Evolutionary conservation across 2,113 vertebrate genomes (phyloP), one percentile per base, ranked within the genome.

Genomic region (Tachuris rubrigastra): DNA sequence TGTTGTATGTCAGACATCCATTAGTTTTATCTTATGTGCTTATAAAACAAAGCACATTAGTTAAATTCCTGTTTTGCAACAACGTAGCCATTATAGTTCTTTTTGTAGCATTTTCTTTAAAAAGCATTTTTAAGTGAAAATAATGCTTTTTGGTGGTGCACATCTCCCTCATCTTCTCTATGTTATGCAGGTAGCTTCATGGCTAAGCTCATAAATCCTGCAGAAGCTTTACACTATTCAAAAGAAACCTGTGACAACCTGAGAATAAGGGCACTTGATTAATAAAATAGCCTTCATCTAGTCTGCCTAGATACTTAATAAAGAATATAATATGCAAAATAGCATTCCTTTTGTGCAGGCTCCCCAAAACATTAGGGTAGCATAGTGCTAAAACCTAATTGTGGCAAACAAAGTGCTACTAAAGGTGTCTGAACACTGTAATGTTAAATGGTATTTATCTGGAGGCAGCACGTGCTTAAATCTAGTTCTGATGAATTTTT

Each of bases 101-200:
- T 44, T 72, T n/a, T 72, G 73, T 87, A 80, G 13, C 11, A 30
- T 62, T 83, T 76, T 81, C 14, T 65, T 86, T 41, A 37, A 19
- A 30, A 69, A 80, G 13, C 14, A 23, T 77, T 86, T 86, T 20
- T 84, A 50, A 74, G 10, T 73, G 63, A 90, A 89, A 63, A 30
- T 53, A 92, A 63, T 44, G 15, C 3, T 69, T 93, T 89, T 80
- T 53, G 55, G 62, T 58, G 28, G 13, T 46, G 15, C n/a, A 12
- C 0, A 0, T 56, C 39, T 87, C 19, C 67, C 30, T 85, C 41
- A 25, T 52, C 37, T 83, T 6, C 17, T 53, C 5, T 14, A 1
- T 47, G 9, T 83, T 55, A 46, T 19, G 37, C 37, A 73, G 30
- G 69, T 80, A 80, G 27, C 28, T 89, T 67, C 31, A 16, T n/a